phyloP scores from a whole-genome alignment of 2,113 vertebrate species.

The Axis porcinus region DNA sequence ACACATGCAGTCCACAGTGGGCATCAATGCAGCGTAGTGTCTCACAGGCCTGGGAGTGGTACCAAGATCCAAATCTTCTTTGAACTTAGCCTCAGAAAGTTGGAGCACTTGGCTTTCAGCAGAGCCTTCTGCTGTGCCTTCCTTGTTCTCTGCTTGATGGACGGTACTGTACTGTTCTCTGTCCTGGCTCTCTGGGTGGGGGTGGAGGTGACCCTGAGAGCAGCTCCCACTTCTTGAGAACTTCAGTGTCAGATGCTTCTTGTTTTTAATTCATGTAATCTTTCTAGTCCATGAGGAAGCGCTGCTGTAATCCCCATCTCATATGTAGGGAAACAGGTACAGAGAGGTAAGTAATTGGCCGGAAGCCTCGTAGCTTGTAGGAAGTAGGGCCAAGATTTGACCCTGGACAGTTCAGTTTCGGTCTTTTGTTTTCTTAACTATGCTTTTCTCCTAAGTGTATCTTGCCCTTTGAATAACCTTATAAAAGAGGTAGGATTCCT shows the following conservation, averaged over 20 bases:
- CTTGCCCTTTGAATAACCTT: background rate
- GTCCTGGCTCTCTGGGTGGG: background rate
- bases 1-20: background rate
- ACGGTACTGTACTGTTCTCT: rapidly evolving
- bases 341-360: background rate
- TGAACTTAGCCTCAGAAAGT: background rate
- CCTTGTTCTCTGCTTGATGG: rapidly evolving
- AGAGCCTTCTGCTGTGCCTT: rapidly evolving
- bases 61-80: background rate
- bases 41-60: background rate
- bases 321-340: background rate
- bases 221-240: background rate
- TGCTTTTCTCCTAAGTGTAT: background rate
- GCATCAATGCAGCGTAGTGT: too few relatives aligned
- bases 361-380: background rate
- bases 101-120: background rate
- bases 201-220: background rate
- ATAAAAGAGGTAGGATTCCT: background rate
- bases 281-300: background rate
- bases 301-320: background rate
- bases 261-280: background rate
- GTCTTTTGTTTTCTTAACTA: background rate
- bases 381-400: background rate
- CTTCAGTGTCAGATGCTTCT: background rate
- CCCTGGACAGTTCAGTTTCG: background rate